Evolutionary conservation across 2,888 invertebrate species (phyloP).

Genomic region (Caenorhabditis sp.): DNA sequence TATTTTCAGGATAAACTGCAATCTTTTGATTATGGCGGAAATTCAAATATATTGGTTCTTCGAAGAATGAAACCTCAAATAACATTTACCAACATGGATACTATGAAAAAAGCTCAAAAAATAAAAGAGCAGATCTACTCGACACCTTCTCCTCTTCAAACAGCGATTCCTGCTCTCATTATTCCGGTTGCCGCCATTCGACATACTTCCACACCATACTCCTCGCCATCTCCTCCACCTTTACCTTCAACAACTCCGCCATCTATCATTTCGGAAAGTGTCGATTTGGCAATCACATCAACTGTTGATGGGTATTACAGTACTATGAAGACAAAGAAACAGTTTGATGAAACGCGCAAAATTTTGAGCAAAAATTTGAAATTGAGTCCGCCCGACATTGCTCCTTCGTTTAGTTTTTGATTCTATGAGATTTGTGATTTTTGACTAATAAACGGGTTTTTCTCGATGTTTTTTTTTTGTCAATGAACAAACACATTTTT

Average conservation of each 20-base stretch:
- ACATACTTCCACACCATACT: conserved; percentile 7
- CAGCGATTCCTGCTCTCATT: conserved; percentile 24
- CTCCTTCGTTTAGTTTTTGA: conserved; percentile 2
- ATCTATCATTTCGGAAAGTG: conserved; percentile 9
- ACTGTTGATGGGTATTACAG: conserved; percentile 22
- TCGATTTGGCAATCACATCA: conserved; percentile 8
- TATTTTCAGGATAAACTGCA: conserved; percentile 37
- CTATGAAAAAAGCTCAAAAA: not conserved
- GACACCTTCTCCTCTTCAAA: not conserved
- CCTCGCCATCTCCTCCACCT: conserved; percentile 28
- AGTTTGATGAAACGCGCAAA: conserved; percentile 28
- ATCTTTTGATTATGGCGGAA: conserved; percentile 47
- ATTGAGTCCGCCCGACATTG: conserved; percentile 23
- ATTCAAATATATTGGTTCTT: conserved; percentile 42
- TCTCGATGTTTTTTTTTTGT: not conserved
- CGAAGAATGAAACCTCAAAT: conserved; percentile 38
- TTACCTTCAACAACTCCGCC: conserved; percentile 23
- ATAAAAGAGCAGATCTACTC: not conserved
- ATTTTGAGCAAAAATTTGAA: conserved; percentile 29
- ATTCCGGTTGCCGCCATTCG: conserved; percentile 23
- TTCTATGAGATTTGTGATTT: not conserved
- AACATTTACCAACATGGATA: conserved; percentile 21
- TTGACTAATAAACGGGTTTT: not conserved
- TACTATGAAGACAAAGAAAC: conserved; percentile 5
- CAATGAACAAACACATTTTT: too few relatives aligned